Evolutionary conservation across 2,113 vertebrate species (phyloP).

Genomic region (Neotragus moschatus): DNA sequence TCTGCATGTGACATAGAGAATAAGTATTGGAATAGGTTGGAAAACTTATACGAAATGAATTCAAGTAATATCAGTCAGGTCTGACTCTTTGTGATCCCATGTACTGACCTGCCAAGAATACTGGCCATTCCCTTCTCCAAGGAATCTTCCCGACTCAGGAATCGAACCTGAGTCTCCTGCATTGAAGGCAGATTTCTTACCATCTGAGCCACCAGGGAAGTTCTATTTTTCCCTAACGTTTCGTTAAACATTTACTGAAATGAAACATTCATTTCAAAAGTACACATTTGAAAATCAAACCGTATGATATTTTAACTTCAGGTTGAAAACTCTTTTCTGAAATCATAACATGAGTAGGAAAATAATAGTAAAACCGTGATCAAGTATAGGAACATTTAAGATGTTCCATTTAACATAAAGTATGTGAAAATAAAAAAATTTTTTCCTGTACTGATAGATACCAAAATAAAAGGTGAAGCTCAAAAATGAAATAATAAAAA

Average conservation of each 20-base stretch:
- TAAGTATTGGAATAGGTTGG: not conserved
- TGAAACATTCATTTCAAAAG: not conserved
- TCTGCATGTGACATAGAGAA: not conserved
- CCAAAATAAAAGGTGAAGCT: not conserved
- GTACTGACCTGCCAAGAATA: not conserved
- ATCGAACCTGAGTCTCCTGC: not conserved
- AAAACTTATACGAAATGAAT: not conserved
- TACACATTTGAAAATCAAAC: not conserved
- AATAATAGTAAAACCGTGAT: not conserved
- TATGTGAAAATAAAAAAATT: not conserved
- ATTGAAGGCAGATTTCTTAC: not conserved
- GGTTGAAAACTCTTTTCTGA: not conserved
- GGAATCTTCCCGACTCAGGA: not conserved
- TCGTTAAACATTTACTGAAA: not conserved
- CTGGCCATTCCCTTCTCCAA: not conserved
- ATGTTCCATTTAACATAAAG: not conserved
- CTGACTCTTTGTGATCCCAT: not conserved
- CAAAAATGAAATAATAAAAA: not conserved
- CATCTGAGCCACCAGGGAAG: not conserved
- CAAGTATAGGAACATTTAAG: not conserved
- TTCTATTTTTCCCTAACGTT: not conserved
- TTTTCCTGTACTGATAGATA: not conserved
- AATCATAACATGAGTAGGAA: not conserved
- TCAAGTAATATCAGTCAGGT: not conserved
- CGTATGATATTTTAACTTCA: not conserved